Base-by-base conservation (phyloP, 1,140 invertebrate species). In the Scaptomyza graminum region DNA sequence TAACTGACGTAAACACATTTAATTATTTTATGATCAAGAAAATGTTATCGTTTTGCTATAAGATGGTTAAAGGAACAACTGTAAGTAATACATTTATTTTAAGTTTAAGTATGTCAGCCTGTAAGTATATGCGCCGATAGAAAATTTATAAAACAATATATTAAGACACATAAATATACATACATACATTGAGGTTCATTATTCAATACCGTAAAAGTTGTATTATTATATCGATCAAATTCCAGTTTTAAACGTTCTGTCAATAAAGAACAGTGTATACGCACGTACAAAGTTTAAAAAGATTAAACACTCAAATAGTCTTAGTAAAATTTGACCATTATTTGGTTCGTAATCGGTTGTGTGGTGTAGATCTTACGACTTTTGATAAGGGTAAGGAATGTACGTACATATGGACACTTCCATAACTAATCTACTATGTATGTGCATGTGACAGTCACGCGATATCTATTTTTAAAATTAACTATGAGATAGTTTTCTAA, bases 161-260 rank as follows among this genome's bases (percentile, higher is more conserved):
- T n/a, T n/a, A 34, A 49, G 15, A 28, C 7, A 47, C 5, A 34
- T 56, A 55, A 25, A 61, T 25, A 37, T 25, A 47, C 41, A 47
- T 8, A 60, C 41, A 60, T 8, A 60, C 41, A 39, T 41, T 37
- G 6, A 39, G 9, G 34, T 41, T 41, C n/a, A 25, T 34, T 43
- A 25, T 54, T 8, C 3, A 13, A 22, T 31, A 22, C 13, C 34
- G 4, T 16, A 56, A 64, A n/a, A n/a, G 22, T 52, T 39, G 6
- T 49, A 70, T 51, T 66, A 44, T 46, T 70, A 34, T 22, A 64
- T 56, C 22, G 25, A 54, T 28, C 31, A 64, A 55, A 47, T 55
- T 37, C 28, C 9, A 63, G 25, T 8, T 15, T 57, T 57, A 15
- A 13, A 49, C 13, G 13, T 60, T 60, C 43, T 52, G 47, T 8